phyloP scores from a whole-genome alignment of 2,113 vertebrate genomes.

The Blennius ocellaris region DNA sequence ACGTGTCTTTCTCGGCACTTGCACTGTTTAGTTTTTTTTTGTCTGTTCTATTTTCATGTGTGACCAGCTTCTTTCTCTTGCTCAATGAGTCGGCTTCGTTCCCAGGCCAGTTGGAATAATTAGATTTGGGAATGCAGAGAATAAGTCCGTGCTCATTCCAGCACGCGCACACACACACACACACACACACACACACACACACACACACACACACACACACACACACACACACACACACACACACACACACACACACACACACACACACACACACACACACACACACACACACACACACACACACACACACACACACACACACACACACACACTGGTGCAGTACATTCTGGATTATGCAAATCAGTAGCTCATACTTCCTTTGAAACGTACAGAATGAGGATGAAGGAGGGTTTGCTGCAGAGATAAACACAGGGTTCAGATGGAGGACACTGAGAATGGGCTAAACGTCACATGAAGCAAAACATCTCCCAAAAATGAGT shows the following conservation, averaged over 20 bases:
- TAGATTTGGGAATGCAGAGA: constrained; percentile 76
- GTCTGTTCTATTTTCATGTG: constrained; percentile 61
- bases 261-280: constrained; percentile 1
- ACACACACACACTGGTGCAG: constrained; percentile 6
- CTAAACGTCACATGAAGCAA: constrained; percentile 46
- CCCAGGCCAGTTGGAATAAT: constrained; percentile 73
- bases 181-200: neutral
- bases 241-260: neutral
- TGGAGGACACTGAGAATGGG: constrained; percentile 56
- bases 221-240: constrained; percentile 3
- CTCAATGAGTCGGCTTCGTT: constrained; percentile 62
- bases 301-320: neutral
- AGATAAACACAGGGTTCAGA: constrained; percentile 76
- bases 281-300: constrained; percentile 2
- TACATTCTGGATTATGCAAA: constrained; percentile 79
- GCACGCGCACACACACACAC: constrained; percentile 4
- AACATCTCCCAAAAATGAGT: constrained; percentile 28
- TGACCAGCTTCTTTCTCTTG: constrained; percentile 62
- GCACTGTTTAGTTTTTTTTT: constrained; percentile 56
- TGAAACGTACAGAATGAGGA: constrained; percentile 74
- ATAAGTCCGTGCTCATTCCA: constrained; percentile 66
- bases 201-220: constrained; percentile 7
- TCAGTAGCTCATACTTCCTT: constrained; percentile 66
- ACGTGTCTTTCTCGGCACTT: constrained; percentile 45
- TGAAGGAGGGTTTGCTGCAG: constrained; percentile 58